Conservation (phyloP, 1,140 invertebrate species). For the Drosophila sechellia region DNA sequence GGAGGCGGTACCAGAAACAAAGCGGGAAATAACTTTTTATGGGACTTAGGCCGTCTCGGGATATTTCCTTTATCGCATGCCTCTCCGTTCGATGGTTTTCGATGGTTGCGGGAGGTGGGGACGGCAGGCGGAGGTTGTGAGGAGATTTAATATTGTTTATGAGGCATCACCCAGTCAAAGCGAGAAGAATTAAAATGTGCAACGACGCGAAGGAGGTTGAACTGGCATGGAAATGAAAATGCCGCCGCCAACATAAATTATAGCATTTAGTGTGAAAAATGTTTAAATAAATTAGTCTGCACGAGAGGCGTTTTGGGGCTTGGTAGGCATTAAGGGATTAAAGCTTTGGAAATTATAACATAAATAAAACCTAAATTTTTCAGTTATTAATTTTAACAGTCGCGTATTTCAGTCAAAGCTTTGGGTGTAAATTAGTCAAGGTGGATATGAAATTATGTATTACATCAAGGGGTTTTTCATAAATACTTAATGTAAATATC, state of each 20-base stretch:
- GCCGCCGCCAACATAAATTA: conserved; percentile 68
- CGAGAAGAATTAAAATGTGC: conserved; percentile 65
- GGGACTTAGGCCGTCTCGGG: conserved; percentile 52
- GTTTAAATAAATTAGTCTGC: conserved; percentile 54
- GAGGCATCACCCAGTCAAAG: conserved; percentile 67
- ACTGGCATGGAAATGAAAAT: conserved; percentile 44
- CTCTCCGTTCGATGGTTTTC: conserved; percentile 12
- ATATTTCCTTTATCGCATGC: conserved; percentile 49
- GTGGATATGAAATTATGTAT: background rate
- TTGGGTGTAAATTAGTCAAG: conserved; percentile 2
- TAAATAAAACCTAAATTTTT: conserved; percentile 40
- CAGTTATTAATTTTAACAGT: conserved; percentile 24
- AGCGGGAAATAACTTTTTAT: conserved; percentile 59
- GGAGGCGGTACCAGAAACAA: conserved; percentile 56
- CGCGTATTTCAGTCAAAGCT: background rate
- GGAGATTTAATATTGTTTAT: conserved; percentile 80
- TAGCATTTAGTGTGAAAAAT: conserved; percentile 75
- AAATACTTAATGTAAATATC: no score
- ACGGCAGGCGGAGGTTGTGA: conserved; percentile 19
- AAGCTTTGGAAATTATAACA: conserved; percentile 37
- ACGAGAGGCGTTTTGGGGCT: conserved; percentile 25
- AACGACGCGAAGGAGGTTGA: conserved; percentile 46
- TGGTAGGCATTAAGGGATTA: conserved; percentile 30
- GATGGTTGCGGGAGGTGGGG: background rate
- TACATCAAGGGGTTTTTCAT: no score